Percentiles rank a stretch among this genome's conserved stretches.
Conservation (phyloP, 2,113 vertebrate genomes). For the Sturnus vulgaris region DNA sequence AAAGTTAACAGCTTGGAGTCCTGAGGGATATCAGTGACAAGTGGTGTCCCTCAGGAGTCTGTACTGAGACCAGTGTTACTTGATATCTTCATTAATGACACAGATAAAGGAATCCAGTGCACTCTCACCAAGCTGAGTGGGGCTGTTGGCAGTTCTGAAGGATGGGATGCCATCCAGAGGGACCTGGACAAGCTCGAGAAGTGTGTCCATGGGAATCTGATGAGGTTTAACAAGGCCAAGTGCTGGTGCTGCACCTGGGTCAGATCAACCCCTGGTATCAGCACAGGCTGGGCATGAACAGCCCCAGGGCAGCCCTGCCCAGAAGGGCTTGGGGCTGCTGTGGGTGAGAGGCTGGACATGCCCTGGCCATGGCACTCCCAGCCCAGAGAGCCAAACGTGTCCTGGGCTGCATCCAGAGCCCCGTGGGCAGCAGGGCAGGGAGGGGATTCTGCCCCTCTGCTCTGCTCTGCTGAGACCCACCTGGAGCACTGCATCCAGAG, state of each 20-base stretch:
- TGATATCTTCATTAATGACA: background rate
- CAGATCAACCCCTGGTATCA: rapidly evolving
- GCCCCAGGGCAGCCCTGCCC: background rate
- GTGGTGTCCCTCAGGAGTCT: background rate
- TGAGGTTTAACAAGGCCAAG: background rate
- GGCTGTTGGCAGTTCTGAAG: background rate
- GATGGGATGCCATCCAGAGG: background rate
- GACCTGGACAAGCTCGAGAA: rapidly evolving
- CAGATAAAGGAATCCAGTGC: rapidly evolving
- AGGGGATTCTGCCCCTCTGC: background rate
- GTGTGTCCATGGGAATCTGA: background rate
- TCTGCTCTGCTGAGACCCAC: background rate
- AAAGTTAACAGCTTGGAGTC: background rate
- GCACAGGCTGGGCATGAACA: background rate
- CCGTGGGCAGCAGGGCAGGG: background rate
- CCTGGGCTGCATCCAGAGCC: background rate
- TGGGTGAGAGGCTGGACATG: background rate
- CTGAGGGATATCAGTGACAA: background rate
- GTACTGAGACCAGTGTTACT: too few species aligned
- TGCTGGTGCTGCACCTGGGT: background rate
- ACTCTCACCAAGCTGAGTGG: background rate
- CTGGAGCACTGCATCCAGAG: background rate
- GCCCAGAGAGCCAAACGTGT: background rate
- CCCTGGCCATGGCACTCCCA: background rate
- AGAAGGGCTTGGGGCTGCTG: background rate